Evolutionary conservation across 2,797 vertebrate species (phyloP), one percentile per base, ranked within the genome.

Genomic region (Neoniphon sammara): DNA sequence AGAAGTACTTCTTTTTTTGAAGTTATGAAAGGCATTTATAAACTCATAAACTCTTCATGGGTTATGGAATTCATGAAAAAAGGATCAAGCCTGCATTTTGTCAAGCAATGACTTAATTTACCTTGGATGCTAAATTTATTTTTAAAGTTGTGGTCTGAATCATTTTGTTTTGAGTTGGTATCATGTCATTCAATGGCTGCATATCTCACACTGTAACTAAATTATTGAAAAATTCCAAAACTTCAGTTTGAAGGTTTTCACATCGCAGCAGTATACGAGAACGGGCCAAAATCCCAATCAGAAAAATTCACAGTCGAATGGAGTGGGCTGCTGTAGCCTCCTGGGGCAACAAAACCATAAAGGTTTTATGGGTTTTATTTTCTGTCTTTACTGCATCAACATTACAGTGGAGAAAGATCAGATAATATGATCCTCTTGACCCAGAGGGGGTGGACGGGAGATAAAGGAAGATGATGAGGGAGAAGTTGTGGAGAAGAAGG

Each of bases 311-410:
- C 18, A 9, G 5, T 54, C 6, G n/a, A 34, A 55, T 4, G n/a
- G n/a, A 66, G 44, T n/a, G 1, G 25, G 36, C 49, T 7, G 31
- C 77, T 55, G 58, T 60, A 66, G 59, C 70, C 27, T 25, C 61
- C 18, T 4, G 58, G 65, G 77, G 70, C 67, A 63, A 8, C 3
- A 7, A 5, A 30, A 69, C 60, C 66, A 66, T 83, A 61, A 82
- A 83, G 76, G 10, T 42, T 85, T 83, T 70, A 78, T 77, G 58
- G 70, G 42, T 68, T 76, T 75, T 84, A 78, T 86, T 85, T 82
- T 75, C 72, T 25, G 53, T 63, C 63, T 83, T 72, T 62, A 83
- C 80, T 66, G 75, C 72, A 73, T 82, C 80, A 70, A 85, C 84
- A 81, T 77, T 57, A 74, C 60, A 79, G 70, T 10, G 54, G 63